Evolutionary conservation across 2,113 vertebrate genomes (phyloP).

Genomic region (Protomyctophum bolini): DNA sequence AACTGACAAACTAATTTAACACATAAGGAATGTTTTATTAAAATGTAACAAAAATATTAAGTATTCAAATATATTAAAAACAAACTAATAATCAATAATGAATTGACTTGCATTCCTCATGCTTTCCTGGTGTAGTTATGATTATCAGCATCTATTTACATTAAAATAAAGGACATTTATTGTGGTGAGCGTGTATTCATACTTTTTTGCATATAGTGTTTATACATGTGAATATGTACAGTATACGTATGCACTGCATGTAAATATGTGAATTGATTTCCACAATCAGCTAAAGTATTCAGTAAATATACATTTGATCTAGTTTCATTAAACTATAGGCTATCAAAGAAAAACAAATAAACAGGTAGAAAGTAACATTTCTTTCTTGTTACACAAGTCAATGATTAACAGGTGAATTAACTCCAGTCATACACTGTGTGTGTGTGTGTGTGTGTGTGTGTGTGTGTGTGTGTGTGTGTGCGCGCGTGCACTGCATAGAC

Average conservation of each 20-base stretch:
- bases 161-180: not conserved
- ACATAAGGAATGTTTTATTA: too few species aligned
- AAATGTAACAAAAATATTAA: too few species aligned
- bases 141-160: not conserved
- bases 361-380: not conserved
- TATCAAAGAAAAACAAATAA: slow-evolving; percentile 10
- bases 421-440: too few species aligned
- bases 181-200: not conserved
- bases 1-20: too few species aligned
- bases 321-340: slow-evolving; percentile 11
- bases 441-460: not conserved
- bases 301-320: not conserved
- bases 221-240: not conserved
- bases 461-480: not conserved
- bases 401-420: not conserved
- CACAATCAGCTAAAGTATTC: too few species aligned
- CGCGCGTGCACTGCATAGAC: not conserved
- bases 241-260: not conserved
- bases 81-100: too few species aligned
- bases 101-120: too few species aligned
- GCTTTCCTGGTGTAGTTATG: not conserved
- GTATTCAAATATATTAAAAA: too few species aligned
- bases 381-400: not conserved
- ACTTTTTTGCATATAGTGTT: not conserved
- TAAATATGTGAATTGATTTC: not conserved